Evolutionary conservation across 1,140 invertebrate genomes (phyloP).

Genomic region (Hycleus cichorii): DNA sequence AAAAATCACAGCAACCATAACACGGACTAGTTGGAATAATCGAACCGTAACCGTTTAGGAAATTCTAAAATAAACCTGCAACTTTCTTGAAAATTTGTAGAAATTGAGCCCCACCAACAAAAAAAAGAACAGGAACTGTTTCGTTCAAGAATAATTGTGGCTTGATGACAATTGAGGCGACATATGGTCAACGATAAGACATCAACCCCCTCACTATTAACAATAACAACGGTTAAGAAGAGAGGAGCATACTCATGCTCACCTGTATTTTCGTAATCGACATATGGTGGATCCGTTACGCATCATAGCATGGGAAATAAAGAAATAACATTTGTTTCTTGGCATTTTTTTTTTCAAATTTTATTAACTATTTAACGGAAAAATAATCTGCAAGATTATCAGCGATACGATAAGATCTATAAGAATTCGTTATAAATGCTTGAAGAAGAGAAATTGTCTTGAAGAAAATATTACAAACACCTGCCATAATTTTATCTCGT

Average conservation of each 20-base stretch:
- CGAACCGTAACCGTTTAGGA: conserved; percentile 4
- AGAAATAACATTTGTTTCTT: conserved; percentile 2
- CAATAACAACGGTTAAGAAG: conserved; percentile 13
- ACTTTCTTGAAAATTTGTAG: no score
- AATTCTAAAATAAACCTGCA: no score
- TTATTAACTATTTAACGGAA: no score
- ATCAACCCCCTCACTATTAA: conserved; percentile 8
- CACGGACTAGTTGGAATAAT: conserved; percentile 9
- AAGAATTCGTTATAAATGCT: no score
- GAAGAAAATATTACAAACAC: not conserved
- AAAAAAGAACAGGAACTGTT: not conserved
- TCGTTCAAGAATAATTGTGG: not conserved
- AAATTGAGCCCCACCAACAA: not conserved
- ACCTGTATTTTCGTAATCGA: conserved; percentile 12
- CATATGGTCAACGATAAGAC: conserved; percentile 16
- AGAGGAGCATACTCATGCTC: conserved; percentile 2
- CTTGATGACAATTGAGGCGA: conserved; percentile 7
- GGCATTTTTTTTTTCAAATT: no score
- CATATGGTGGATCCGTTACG: conserved; percentile 25
- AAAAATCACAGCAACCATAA: conserved; percentile 11
- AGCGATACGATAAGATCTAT: no score
- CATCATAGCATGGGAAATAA: conserved; percentile 20
- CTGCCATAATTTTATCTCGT: conserved; percentile 8
- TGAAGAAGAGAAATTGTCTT: no score
- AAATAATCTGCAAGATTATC: no score